Evolutionary conservation across 1,140 invertebrate genomes (phyloP).

Genomic region (Drosophila navojoa): DNA sequence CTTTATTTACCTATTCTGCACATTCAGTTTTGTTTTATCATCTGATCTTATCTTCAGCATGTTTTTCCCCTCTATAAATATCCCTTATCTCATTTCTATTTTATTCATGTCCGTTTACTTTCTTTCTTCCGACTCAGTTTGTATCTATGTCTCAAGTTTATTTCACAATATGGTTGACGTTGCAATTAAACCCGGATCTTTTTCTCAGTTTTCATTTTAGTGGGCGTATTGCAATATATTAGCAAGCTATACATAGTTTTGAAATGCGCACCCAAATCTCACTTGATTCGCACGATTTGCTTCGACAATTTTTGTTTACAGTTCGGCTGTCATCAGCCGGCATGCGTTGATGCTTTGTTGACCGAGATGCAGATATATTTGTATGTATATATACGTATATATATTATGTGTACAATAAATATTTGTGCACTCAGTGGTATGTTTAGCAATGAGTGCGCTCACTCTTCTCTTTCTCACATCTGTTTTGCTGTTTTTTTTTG

Average conservation of each 20-base stretch:
- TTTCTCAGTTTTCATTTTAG: neutral
- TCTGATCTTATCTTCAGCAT: too few species aligned
- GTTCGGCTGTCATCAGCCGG: slow-evolving; percentile 40
- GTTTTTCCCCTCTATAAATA: too few species aligned
- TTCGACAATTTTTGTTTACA: slow-evolving; percentile 33
- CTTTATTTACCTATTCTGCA: too few species aligned
- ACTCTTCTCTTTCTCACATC: neutral
- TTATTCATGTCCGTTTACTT: neutral
- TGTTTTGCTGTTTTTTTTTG: slow-evolving; percentile 6
- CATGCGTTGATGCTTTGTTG: slow-evolving; percentile 32
- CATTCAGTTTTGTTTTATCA: too few species aligned
- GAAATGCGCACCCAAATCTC: neutral
- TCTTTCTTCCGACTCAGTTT: neutral
- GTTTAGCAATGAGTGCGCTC: slow-evolving; percentile 27
- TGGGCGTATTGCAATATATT: neutral
- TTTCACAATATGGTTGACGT: neutral
- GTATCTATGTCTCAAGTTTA: neutral
- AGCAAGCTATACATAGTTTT: neutral
- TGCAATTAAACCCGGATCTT: neutral
- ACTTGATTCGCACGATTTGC: slow-evolving; percentile 3
- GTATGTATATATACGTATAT: neutral
- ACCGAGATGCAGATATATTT: slow-evolving; percentile 29
- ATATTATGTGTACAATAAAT: slow-evolving; percentile 14
- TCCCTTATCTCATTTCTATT: neutral
- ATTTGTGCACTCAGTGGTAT: slow-evolving; percentile 25